Evolutionary conservation across 1,140 invertebrate genomes (phyloP), one percentile per base, ranked within the genome.

Genomic region (Phymastichus coffea): DNA sequence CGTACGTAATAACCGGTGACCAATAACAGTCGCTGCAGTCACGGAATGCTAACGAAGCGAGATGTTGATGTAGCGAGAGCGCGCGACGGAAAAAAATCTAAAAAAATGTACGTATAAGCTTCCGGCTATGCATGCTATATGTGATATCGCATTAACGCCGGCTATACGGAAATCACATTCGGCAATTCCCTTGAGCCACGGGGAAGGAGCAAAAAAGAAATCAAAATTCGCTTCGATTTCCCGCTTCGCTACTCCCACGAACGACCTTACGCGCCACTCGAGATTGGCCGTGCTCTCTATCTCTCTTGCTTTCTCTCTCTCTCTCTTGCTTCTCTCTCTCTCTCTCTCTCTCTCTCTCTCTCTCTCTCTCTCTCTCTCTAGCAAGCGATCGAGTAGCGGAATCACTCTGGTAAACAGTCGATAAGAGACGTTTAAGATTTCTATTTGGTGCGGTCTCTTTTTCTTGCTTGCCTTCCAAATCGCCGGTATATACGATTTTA

Each of bases 341-440:
- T n/a, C 35, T 58, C 63, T 66, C 58, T 65, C 64, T 19, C 73
- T 74, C 10, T 77, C 90, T 88, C 87, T 93, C 52, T 81, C 92
- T 61, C 80, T 94, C 57, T 93, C 91, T 71, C 90, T 91, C 0
- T n/a, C n/a, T n/a, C n/a, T n/a, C n/a, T n/a, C n/a, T n/a, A n/a
- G n/a, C n/a, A 12, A 48, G 35, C 44, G n/a, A n/a, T n/a, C n/a
- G n/a, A n/a, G n/a, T n/a, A n/a, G n/a, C n/a, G n/a, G n/a, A n/a
- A n/a, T n/a, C n/a, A n/a, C n/a, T n/a, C n/a, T n/a, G n/a, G n/a
- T n/a, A n/a, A n/a, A n/a, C n/a, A n/a, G n/a, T n/a, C n/a, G n/a
- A n/a, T n/a, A n/a, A n/a, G n/a, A n/a, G n/a, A n/a, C n/a, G n/a
- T n/a, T n/a, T n/a, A n/a, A n/a, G n/a, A n/a, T n/a, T n/a, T n/a